Evolutionary conservation across 2,888 invertebrate genomes (phyloP).

Genomic region (Netelia melanura): DNA sequence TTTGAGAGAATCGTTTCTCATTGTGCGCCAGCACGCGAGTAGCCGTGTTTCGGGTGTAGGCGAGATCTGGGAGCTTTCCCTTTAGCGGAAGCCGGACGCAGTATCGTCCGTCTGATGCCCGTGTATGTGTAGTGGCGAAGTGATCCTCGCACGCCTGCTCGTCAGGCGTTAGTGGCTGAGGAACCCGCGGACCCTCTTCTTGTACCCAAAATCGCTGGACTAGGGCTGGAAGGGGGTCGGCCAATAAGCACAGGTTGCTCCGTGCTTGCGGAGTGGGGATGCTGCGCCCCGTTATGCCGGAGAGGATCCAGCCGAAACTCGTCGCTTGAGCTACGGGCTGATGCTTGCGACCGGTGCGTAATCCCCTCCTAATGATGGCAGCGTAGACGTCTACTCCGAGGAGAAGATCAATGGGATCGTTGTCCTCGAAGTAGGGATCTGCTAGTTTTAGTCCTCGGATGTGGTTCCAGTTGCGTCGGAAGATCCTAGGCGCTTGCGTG

Average conservation of each 20-base stretch:
- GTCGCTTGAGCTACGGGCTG: not conserved
- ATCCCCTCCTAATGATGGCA: not conserved
- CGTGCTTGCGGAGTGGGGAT: no score
- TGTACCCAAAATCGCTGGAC: not conserved
- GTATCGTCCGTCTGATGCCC: constrained; percentile 46
- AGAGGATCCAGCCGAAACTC: not conserved
- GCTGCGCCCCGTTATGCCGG: not conserved
- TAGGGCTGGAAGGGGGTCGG: not conserved
- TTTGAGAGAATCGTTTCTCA: constrained; percentile 18
- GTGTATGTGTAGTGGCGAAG: constrained; percentile 36
- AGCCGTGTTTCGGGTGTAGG: constrained; percentile 29
- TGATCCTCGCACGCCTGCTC: constrained; percentile 44
- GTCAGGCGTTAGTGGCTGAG: constrained; percentile 11
- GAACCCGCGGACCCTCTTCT: not conserved
- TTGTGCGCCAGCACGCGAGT: constrained; percentile 36
- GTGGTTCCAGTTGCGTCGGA: not conserved
- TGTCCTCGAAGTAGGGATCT: not conserved
- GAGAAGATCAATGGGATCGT: not conserved
- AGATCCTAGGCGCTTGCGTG: not conserved
- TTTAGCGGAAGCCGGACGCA: constrained; percentile 53
- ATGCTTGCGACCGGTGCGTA: not conserved
- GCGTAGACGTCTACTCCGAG: not conserved
- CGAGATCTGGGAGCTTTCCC: constrained; percentile 5
- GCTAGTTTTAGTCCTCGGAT: not conserved
- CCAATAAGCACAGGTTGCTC: no score